A percentile compares a stretch with the other conserved stretches of the same genome.
Conservation (phyloP, 92 coral and sea anemone genomes). For the Scolanthus callimorphus region DNA sequence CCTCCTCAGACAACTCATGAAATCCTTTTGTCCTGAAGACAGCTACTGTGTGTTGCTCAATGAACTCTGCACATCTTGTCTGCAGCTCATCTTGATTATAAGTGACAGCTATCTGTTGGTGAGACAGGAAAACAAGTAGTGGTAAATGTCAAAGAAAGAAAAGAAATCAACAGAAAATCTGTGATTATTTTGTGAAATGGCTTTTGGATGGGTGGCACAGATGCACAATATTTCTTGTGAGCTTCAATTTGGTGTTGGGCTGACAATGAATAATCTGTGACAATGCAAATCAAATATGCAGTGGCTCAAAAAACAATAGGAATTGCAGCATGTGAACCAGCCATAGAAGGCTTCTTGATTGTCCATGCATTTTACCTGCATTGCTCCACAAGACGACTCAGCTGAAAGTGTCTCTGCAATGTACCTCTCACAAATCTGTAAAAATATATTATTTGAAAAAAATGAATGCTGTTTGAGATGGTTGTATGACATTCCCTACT, state of each 20-base stretch:
- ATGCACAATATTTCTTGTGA: no score
- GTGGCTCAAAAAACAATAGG: no score
- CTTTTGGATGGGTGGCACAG: no score
- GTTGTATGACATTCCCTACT: not conserved
- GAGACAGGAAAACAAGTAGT: no score
- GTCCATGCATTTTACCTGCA: conserved; percentile 60
- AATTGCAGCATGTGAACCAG: no score
- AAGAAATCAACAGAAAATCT: no score
- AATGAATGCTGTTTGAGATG: not conserved
- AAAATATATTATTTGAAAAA: not conserved
- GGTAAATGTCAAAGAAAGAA: no score
- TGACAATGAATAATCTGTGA: no score
- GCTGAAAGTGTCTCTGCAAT: conserved; percentile 83
- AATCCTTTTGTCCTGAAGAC: conserved; percentile 91
- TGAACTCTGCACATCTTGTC: conserved; percentile 74
- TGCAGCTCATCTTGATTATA: conserved; percentile 81
- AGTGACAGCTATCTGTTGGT: conserved; percentile 91
- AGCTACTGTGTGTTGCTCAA: conserved; percentile 75
- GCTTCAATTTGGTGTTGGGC: not conserved
- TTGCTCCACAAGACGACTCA: conserved; percentile 89
- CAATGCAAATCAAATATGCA: no score
- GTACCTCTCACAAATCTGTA: conserved; percentile 91
- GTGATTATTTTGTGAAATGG: no score
- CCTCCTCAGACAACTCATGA: conserved; percentile 87
- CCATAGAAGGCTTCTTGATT: not conserved